Evolutionary conservation across 2,113 vertebrate species (phyloP), one percentile per base, ranked within the genome.

Genomic region (Scortum barcoo): DNA sequence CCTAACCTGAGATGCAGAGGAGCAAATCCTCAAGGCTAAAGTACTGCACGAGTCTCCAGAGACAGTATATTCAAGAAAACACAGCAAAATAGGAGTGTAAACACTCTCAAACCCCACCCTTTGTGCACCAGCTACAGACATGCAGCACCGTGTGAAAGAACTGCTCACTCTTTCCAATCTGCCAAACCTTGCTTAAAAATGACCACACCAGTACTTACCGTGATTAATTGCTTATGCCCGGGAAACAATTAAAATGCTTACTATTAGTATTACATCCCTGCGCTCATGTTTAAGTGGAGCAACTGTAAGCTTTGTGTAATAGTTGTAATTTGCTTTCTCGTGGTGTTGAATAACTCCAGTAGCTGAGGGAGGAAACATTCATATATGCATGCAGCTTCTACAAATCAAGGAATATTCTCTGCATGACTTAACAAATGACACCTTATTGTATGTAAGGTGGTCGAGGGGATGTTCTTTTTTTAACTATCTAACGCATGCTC

Each of bases 161-260:
- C 26, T 67, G 69, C 86, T 56, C 70, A 54, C 57, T 22, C 40
- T 26, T 26, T 44, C 66, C 78, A 76, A 38, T 75, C 36, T 38
- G 81, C 54, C 53, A 54, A 68, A 76, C 50, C 74, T 78, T 28
- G 63, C 57, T 83, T 85, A 69, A 85, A 82, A 85, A 76, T 78
- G 63, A 74, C 56, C n/a, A 36, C 72, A 30, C 7, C 19, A 66
- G 66, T 58, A 83, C 38, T 60, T 19, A 69, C 44, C 74, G 26
- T 51, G 26, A 48, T 57, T 56, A 85, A 80, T 68, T 54, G 80
- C 80, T 83, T 79, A 80, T 73, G 79, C 76, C 68, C 53, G 40
- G 44, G 62, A 70, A 85, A 72, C 56, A 38, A 60, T 76, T 58
- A 33, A 82, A 88, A 77, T 54, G 51, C 72, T 78, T 53, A 65